phyloP scores from a whole-genome alignment of 2,888 invertebrate genomes.

The Arrhopalites spinosus region DNA sequence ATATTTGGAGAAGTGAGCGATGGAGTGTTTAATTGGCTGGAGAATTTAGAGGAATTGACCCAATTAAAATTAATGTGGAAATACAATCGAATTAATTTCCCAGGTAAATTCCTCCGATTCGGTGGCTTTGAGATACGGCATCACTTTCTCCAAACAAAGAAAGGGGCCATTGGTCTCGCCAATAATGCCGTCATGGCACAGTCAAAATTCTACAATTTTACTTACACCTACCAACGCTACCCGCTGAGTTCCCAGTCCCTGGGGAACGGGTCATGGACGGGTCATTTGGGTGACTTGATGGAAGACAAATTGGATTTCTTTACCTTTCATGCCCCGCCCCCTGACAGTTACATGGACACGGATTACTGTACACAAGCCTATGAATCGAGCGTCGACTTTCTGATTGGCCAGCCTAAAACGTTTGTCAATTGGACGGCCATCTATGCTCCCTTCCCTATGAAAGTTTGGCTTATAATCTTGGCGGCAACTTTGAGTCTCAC shows the following conservation, averaged over 20 bases:
- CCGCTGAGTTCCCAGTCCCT: neutral
- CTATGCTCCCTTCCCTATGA: neutral
- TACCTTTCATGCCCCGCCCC: neutral
- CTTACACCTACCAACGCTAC: neutral
- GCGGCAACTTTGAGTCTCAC: neutral
- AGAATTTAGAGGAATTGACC: too few species aligned
- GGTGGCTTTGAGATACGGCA: too few species aligned
- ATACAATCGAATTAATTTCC: too few species aligned
- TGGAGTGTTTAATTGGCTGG: too few species aligned
- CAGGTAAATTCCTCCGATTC: too few species aligned
- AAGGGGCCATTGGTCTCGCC: neutral
- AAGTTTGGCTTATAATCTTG: neutral
- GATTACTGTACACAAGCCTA: neutral
- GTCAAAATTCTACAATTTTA: neutral
- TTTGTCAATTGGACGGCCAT: neutral
- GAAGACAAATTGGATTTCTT: neutral
- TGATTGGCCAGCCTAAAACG: neutral
- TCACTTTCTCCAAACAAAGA: neutral
- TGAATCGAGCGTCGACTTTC: neutral
- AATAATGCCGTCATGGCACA: neutral
- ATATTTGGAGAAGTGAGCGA: too few species aligned
- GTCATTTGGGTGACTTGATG: neutral
- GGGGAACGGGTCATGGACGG: neutral
- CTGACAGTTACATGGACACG: neutral
- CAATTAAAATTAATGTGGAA: too few species aligned